Percentiles rank a stretch among this genome's conserved stretches.
Evolutionary conservation across 1,140 invertebrate genomes (phyloP).

Genomic region (Megalonaias nervosa): DNA sequence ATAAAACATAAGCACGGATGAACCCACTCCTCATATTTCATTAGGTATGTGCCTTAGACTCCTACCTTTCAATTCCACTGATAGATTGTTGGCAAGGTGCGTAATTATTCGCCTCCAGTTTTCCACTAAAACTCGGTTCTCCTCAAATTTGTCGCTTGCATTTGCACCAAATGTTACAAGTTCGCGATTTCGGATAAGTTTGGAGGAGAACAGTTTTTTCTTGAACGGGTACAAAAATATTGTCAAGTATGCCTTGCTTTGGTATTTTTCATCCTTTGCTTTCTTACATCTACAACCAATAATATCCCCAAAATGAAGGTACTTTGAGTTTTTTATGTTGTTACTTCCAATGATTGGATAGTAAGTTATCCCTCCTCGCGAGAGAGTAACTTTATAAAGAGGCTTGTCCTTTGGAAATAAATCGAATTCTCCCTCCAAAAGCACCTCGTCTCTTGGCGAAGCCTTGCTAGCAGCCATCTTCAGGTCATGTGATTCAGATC

Average conservation of each 20-base stretch:
- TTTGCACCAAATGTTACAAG: constrained; percentile 26
- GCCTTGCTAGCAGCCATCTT: constrained; percentile 10
- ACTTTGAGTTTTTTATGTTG: constrained; percentile 28
- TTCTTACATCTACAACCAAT: constrained; percentile 34
- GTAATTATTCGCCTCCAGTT: constrained; percentile 32
- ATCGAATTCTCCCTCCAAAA: constrained; percentile 32
- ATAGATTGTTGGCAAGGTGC: constrained; percentile 3
- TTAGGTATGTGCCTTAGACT: too few species aligned
- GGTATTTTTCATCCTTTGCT: constrained; percentile 29
- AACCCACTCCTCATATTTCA: too few species aligned
- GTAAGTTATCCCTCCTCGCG: constrained; percentile 26
- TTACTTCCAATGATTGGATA: constrained; percentile 19
- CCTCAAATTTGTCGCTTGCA: constrained; percentile 23
- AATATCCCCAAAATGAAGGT: constrained; percentile 38
- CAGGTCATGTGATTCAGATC: constrained; percentile 2
- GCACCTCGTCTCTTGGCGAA: constrained; percentile 23
- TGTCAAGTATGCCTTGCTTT: constrained; percentile 32
- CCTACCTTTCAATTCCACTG: too few species aligned
- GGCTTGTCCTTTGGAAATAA: constrained; percentile 32
- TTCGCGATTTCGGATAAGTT: constrained; percentile 12
- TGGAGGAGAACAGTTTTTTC: constrained; percentile 33
- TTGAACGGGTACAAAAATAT: constrained; percentile 29
- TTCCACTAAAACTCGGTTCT: constrained; percentile 24
- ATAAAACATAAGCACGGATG: too few species aligned
- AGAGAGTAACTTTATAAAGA: constrained; percentile 21